Base-by-base conservation (phyloP, 2,888 invertebrate species). In the Phalera bucephala region DNA sequence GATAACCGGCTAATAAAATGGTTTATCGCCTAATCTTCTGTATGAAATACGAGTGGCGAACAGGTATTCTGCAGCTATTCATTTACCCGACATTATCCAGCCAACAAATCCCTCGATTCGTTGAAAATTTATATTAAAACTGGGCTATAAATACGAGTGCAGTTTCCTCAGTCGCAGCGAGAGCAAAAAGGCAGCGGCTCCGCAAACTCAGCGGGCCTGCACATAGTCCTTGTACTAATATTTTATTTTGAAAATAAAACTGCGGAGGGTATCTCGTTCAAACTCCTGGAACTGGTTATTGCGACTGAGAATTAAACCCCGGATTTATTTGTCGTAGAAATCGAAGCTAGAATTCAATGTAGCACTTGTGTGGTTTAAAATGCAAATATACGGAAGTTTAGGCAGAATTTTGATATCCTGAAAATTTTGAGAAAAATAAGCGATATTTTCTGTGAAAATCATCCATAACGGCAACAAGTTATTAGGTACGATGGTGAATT, bases 121-220 rank as follows among this genome's bases (percentile, higher is more conserved):
- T 31, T 31, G 34, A 40, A 48, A 53, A 58, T 60, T 37, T 61
- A 59, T 63, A 52, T 53, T 52, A 41, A 47, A 55, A 48, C 64
- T 45, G 40, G 59, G 38, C 69, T 71, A 69, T 65, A 69, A 68
- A 73, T 72, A 71, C 59, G 52, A 37, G 2, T 8, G 21, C 59
- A 49, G 60, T 60, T 64, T 64, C 60, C 63, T 58, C 53, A 51
- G 51, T 50, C 42, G 38, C 43, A 54, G 45, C 50, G 53, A 59
- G 47, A 64, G 50, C 43, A 63, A 61, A 61, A 57, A 44, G 50
- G 31, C 34, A 15, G 27, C 37, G 35, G 19, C 37, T 40, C 42
- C 33, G 39, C 47, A 42, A 58, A 52, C 54, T 55, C 33, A 15
- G 52, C 45, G 40, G 57, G 54, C 61, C 58, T 52, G 52, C 58